phyloP scores from a whole-genome alignment of 2,113 vertebrate species.

The Acrocephalus kingi region DNA sequence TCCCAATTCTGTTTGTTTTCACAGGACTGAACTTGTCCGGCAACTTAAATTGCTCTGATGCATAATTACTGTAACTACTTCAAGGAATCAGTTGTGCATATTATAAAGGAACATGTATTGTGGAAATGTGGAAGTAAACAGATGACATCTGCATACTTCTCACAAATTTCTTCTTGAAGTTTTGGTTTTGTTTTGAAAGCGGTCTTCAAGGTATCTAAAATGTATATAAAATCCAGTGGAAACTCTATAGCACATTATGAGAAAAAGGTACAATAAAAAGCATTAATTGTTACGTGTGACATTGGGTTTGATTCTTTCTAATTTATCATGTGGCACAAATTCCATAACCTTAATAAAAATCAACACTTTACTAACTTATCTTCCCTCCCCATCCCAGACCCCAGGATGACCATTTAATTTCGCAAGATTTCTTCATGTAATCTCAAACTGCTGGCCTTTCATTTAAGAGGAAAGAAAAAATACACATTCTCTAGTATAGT shows the following conservation, averaged over 20 bases:
- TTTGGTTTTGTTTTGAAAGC: not conserved
- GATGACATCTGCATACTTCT: not conserved
- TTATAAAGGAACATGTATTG: not conserved
- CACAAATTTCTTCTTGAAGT: not conserved
- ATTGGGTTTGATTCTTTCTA: not conserved
- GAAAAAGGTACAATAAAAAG: not conserved
- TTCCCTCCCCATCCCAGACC: fast-evolving
- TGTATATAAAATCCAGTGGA: not conserved
- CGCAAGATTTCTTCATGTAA: not conserved
- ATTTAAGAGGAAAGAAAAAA: not conserved
- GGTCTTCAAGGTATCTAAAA: not conserved
- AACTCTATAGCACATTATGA: not conserved
- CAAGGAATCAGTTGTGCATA: not conserved
- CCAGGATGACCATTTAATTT: not conserved
- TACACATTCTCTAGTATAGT: not conserved
- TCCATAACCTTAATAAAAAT: not conserved
- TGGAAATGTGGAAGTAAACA: not conserved
- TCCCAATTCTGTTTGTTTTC: not conserved
- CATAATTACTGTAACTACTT: not conserved
- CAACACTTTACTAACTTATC: not conserved
- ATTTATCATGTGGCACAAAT: not conserved
- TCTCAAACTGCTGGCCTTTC: not conserved
- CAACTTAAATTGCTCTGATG: not conserved
- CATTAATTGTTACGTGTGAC: not conserved
- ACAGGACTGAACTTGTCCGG: not conserved